Percentiles rank a stretch among this genome's conserved stretches.
These are phyloP conservation scores for Phenganax subtilis DNA, from an alignment of 92 coral and sea anemone genomes.

Conservation along the genomic window DNA sequence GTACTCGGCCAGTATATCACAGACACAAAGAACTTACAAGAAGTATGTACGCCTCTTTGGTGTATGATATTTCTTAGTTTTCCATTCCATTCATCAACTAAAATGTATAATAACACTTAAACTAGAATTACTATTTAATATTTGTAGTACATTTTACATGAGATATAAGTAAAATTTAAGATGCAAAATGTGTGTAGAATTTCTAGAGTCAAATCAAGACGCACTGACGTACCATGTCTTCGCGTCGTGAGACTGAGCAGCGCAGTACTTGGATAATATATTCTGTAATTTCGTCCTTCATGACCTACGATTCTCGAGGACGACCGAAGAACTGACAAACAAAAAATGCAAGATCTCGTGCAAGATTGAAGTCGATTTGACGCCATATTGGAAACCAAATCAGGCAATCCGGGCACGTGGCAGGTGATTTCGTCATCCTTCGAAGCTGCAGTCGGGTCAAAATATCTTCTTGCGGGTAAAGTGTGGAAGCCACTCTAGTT, in stretches of 20 bases:
- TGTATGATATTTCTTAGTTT: neutral
- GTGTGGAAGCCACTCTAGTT: too few species aligned
- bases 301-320: conserved; percentile 23
- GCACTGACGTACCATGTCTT: conserved; percentile 15
- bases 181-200: neutral
- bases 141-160: too few species aligned
- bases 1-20: neutral
- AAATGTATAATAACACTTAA: neutral
- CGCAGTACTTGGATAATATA: conserved; percentile 5
- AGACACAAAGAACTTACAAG: conserved; percentile 21
- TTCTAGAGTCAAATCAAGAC: neutral
- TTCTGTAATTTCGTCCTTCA: conserved; percentile 9
- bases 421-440: neutral
- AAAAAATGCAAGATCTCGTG: conserved; percentile 12
- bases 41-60: conserved; percentile 11
- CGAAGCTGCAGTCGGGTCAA: neutral
- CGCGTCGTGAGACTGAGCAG: neutral
- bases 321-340: conserved; percentile 35
- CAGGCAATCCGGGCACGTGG: neutral
- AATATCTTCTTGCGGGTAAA: too few species aligned
- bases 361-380: conserved; percentile 23
- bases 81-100: conserved; percentile 8
- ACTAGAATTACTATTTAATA: neutral
- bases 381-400: conserved; percentile 35
- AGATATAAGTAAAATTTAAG: too few species aligned